phyloP scores from a whole-genome alignment of 2,888 invertebrate species.

The Lacanobia oleracea region DNA sequence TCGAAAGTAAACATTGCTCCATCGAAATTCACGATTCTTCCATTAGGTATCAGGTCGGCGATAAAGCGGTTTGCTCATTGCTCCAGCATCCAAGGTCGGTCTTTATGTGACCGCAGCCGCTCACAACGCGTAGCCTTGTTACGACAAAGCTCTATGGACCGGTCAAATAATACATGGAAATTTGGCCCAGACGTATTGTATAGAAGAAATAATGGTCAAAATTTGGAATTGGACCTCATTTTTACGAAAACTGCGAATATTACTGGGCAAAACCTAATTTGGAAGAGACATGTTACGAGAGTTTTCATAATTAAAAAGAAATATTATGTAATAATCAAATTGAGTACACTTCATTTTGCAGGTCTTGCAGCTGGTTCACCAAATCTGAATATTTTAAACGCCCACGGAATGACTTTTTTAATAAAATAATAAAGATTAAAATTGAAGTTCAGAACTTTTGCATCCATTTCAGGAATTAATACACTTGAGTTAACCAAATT shows the following conservation, averaged over 20 bases:
- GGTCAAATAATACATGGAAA: constrained; percentile 61
- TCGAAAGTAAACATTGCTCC: constrained; percentile 68
- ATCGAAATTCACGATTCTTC: constrained; percentile 72
- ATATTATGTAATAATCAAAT: neutral
- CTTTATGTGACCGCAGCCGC: constrained; percentile 64
- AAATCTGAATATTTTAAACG: neutral
- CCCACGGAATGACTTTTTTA: neutral
- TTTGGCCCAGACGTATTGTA: constrained; percentile 50
- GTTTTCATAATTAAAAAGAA: neutral
- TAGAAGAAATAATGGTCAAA: constrained; percentile 42
- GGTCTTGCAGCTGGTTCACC: neutral
- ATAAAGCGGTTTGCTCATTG: constrained; percentile 66
- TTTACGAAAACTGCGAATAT: constrained; percentile 5
- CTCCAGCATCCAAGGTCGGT: constrained; percentile 66
- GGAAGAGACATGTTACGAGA: neutral
- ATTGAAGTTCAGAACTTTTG: neutral
- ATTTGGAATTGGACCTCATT: constrained; percentile 34
- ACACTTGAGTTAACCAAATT: constrained; percentile 35
- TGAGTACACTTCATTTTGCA: neutral
- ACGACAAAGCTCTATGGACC: constrained; percentile 59
- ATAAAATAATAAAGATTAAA: neutral
- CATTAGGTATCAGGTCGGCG: constrained; percentile 65
- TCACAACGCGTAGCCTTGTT: constrained; percentile 64
- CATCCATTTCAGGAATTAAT: constrained; percentile 18
- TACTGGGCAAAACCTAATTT: constrained; percentile 20